Percentiles rank a stretch among this genome's conserved stretches.
phyloP scores from a whole-genome alignment of 2,888 invertebrate genomes.

The Zele albiditarsus region DNA sequence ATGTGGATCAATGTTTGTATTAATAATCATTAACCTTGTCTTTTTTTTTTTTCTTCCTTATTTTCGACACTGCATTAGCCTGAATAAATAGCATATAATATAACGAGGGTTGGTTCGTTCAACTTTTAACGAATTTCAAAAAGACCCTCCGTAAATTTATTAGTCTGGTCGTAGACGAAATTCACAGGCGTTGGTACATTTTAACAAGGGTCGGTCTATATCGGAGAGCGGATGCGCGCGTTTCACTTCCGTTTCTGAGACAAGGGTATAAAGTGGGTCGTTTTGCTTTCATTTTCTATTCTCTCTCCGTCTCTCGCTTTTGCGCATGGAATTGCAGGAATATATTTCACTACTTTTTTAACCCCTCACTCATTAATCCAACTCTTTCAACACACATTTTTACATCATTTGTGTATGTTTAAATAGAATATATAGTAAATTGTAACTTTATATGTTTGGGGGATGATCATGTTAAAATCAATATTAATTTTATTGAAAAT shows the following conservation, averaged over 20 bases:
- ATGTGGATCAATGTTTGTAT: too few relatives aligned
- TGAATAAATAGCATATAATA: conserved; percentile 14
- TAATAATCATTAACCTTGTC: not conserved
- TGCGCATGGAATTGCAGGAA: not conserved
- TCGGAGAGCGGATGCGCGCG: conserved; percentile 59
- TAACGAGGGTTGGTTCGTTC: conserved; percentile 9
- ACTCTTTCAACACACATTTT: not conserved
- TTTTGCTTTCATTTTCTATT: conserved; percentile 23
- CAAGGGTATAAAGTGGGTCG: conserved; percentile 27
- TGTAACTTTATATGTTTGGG: not conserved
- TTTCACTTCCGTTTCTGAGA: conserved; percentile 54
- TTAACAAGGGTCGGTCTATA: conserved; percentile 60
- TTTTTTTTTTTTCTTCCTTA: not conserved
- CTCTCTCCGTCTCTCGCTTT: conserved; percentile 5
- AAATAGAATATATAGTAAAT: not conserved
- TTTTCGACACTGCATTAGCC: not conserved
- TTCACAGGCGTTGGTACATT: conserved; percentile 53
- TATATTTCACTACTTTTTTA: conserved; percentile 1
- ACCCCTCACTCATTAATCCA: not conserved
- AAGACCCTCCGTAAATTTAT: conserved; percentile 17
- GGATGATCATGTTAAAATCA: not conserved
- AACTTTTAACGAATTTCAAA: conserved; percentile 18
- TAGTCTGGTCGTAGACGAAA: conserved; percentile 19
- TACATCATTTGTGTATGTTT: not conserved
- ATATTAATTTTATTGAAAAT: not conserved